Evolutionary conservation across 2,113 vertebrate genomes (phyloP).

Genomic region (Phainopepla nitens): DNA sequence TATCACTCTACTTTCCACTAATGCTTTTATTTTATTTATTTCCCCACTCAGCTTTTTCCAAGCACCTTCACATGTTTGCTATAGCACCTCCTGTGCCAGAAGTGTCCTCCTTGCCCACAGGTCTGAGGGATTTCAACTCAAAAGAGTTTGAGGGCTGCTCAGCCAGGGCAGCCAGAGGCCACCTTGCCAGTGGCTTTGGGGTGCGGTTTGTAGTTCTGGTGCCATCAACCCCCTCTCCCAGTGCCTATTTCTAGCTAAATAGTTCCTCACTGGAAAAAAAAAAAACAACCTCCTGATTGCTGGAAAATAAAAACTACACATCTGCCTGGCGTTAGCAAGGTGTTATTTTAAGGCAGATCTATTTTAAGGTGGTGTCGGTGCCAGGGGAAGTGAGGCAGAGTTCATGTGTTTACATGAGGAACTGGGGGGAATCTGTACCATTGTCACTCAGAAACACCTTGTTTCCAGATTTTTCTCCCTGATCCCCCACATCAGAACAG

Average conservation of each 20-base stretch:
- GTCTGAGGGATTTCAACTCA: not conserved
- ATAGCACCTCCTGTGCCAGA: not conserved
- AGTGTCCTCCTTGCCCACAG: not conserved
- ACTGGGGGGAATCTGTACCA: not conserved
- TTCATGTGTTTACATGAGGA: not conserved
- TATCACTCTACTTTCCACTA: fast-evolving
- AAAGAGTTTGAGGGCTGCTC: not conserved
- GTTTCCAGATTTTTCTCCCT: not conserved
- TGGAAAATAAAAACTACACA: not conserved
- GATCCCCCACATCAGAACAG: fast-evolving
- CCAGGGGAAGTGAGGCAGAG: not conserved
- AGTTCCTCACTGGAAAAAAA: not conserved
- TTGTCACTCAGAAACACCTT: fast-evolving
- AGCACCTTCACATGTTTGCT: not conserved
- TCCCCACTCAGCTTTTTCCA: not conserved
- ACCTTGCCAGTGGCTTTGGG: fast-evolving
- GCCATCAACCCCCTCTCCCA: not conserved
- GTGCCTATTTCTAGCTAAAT: not conserved
- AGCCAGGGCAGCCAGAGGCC: not conserved
- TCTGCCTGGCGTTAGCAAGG: not conserved
- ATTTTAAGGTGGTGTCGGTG: not conserved
- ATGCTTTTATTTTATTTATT: not conserved
- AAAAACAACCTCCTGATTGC: not conserved
- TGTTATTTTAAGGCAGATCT: conserved; percentile 14
- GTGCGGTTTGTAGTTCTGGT: not conserved